Percentiles rank a stretch among this genome's conserved stretches.
Conservation (phyloP, 30 jellyfish, hydroid and myxozoan species). For the Mastigias papua region DNA sequence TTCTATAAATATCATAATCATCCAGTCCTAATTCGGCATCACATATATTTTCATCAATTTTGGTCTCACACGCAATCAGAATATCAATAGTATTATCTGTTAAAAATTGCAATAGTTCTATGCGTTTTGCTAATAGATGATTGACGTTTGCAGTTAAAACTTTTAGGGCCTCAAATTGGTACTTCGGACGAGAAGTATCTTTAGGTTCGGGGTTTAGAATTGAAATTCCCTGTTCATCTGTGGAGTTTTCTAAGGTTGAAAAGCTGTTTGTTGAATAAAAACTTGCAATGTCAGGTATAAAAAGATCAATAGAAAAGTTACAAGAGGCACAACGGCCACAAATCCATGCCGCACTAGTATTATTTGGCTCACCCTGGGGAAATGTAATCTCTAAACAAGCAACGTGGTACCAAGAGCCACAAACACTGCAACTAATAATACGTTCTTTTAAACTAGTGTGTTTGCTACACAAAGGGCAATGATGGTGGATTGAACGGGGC, state of each 20-base stretch:
- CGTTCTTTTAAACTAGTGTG: background rate
- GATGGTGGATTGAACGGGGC: background rate
- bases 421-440: background rate
- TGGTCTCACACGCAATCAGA: background rate
- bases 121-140: background rate
- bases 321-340: background rate
- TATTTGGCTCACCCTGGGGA: background rate
- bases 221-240: background rate
- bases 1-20: background rate
- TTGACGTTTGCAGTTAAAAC: background rate
- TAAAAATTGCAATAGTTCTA: background rate
- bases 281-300: background rate
- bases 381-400: background rate
- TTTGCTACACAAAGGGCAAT: background rate
- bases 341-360: background rate
- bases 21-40: background rate
- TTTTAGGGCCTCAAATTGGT: background rate
- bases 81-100: background rate
- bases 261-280: background rate
- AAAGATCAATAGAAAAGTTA: background rate
- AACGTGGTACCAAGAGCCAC: background rate
- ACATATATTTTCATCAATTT: background rate
- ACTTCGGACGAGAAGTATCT: background rate
- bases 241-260: background rate
- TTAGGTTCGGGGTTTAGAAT: background rate